A percentile compares a stretch with the other conserved stretches of the same genome.
These are phyloP conservation scores for Saccopteryx leptura DNA, from an alignment of 2,113 vertebrate genomes.

Conservation along the genomic window DNA sequence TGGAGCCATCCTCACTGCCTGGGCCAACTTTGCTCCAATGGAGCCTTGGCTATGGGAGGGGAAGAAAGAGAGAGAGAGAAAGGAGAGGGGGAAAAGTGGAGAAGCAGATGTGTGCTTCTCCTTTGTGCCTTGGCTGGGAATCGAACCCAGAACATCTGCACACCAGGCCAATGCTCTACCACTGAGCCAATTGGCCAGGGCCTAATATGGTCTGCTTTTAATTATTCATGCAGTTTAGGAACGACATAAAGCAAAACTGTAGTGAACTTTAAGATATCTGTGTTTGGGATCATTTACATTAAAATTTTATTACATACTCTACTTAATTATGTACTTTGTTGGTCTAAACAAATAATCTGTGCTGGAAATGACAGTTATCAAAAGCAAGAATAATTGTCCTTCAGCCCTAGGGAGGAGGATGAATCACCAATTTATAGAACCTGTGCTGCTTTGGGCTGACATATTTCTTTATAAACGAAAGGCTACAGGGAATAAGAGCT, in stretches of 20 bases:
- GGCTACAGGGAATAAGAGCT: not conserved
- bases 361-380: constrained; percentile 45
- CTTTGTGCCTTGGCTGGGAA: too few relatives aligned
- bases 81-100: too few relatives aligned
- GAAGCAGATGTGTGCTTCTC: too few relatives aligned
- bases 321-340: constrained; percentile 49
- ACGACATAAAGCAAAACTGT: not conserved
- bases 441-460: constrained; percentile 30
- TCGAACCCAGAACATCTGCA: too few relatives aligned
- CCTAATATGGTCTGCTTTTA: constrained; percentile 48
- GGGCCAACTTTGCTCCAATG: too few relatives aligned
- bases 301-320: constrained; percentile 18
- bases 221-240: constrained; percentile 23
- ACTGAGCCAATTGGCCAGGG: too few relatives aligned
- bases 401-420: not conserved
- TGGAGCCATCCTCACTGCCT: too few relatives aligned
- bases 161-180: too few relatives aligned
- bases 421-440: constrained; percentile 2
- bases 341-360: constrained; percentile 5
- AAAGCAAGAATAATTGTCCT: constrained; percentile 44
- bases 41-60: too few relatives aligned
- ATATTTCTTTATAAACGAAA: constrained; percentile 22
- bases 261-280: not conserved
- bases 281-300: constrained; percentile 42
- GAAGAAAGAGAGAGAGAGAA: too few relatives aligned